A percentile compares a stretch with the other conserved stretches of the same genome.
Conservation (phyloP, 1,140 invertebrate species). For the Euwallacea fornicatus region DNA sequence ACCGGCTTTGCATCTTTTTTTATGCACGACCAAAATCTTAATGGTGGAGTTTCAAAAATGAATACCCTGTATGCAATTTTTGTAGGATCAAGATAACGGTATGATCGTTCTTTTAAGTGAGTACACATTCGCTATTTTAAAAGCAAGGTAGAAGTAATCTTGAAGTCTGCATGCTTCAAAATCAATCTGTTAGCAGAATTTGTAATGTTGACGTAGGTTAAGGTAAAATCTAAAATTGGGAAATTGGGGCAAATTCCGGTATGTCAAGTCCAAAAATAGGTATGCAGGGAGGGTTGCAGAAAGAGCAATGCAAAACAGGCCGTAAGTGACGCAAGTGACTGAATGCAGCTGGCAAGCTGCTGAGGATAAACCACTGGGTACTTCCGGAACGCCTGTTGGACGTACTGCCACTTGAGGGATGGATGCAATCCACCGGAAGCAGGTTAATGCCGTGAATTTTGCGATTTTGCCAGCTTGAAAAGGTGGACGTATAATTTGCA, state of each 20-base stretch:
- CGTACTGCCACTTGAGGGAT: constrained; percentile 22
- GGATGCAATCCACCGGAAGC: constrained; percentile 21
- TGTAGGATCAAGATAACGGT: too few species aligned
- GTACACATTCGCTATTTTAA: too few species aligned
- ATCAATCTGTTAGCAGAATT: too few species aligned
- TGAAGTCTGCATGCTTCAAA: too few species aligned
- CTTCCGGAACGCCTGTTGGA: constrained; percentile 31
- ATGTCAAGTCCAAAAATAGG: constrained; percentile 24
- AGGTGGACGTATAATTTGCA: constrained; percentile 13
- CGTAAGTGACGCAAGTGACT: constrained; percentile 17
- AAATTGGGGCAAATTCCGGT: constrained; percentile 26
- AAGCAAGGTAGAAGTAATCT: too few species aligned
- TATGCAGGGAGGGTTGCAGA: constrained; percentile 23
- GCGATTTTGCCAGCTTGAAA: constrained; percentile 10
- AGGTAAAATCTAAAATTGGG: not conserved
- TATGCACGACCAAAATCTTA: too few species aligned
- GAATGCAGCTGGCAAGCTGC: constrained; percentile 29
- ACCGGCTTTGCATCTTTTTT: too few species aligned
- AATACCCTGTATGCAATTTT: too few species aligned
- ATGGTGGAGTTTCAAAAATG: too few species aligned
- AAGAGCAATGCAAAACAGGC: constrained; percentile 26
- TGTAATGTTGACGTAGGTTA: not conserved
- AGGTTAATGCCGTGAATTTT: constrained; percentile 15
- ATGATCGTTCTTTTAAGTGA: too few species aligned
- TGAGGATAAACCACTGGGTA: constrained; percentile 23